Evolutionary conservation across 2,888 invertebrate genomes (phyloP), one percentile per base, ranked within the genome.

Genomic region (Hedychridium roseum): DNA sequence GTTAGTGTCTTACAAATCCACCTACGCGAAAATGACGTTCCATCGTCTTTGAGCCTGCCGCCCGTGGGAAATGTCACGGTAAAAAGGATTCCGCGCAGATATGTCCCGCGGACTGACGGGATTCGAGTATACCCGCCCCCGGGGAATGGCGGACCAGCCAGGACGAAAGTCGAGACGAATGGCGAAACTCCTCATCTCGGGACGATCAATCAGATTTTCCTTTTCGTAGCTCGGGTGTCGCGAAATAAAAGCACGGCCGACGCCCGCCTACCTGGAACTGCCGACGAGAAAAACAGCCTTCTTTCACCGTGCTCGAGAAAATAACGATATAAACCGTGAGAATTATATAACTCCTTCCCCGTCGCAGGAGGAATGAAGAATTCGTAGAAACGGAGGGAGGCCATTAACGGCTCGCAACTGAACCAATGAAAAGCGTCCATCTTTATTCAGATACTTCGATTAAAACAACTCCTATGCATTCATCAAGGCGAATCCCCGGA

Each of bases 151-250:
- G 9, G 21, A 21, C 37, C 12, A 12, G 23, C 11, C 3, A 15
- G 37, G 36, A 21, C 4, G 14, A 26, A 37, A 26, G 21, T 12
- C 12, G 14, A 14, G 23, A 21, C 2, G 3, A 21, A 36, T 11
- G 21, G n/a, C n/a, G 5, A 4, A 16, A 21, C 16, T 20, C 20
- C 34, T 39, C 36, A 12, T 17, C 39, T 4, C 26, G 7, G 18
- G 20, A 16, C 12, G 31, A 40, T 18, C 6, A 51, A 48, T 12
- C n/a, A 32, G 38, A 39, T 38, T 51, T 48, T 43, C 39, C 34
- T 40, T n/a, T 39, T 48, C 47, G 48, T 48, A 48, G 39, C 35
- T 32, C 32, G 42, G 2, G 32, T 20, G 27, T 34, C 43, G 49
- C 14, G 14, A 16, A 23, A 23, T 5, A 23, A 23, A 9, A 23